Percentiles rank a stretch among this genome's conserved stretches.
These are phyloP conservation scores for Ptilorrhoa leucosticta DNA, from an alignment of 2,113 vertebrate genomes.

Conservation along the genomic window DNA sequence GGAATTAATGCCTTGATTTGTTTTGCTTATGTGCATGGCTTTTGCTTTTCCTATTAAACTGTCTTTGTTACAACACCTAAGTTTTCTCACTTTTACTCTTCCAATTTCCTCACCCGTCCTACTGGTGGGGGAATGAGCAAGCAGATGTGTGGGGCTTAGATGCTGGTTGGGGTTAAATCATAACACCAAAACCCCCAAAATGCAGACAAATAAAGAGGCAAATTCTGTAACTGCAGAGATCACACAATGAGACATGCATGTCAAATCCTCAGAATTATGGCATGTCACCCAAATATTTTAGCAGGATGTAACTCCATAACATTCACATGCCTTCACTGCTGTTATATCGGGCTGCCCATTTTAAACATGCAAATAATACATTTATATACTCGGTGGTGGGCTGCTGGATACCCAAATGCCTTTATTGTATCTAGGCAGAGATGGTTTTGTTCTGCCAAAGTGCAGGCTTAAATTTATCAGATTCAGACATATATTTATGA, in stretches of 20 bases:
- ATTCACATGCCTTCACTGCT: neutral
- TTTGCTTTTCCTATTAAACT: neutral
- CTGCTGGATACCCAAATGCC: neutral
- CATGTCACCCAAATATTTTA: neutral
- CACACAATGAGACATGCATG: neutral
- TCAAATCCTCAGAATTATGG: neutral
- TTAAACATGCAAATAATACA: neutral
- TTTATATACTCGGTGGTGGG: neutral
- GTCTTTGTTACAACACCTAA: neutral
- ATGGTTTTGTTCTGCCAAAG: neutral
- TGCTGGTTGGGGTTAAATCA: neutral
- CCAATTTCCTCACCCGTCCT: neutral
- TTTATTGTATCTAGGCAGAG: neutral
- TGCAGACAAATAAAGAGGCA: neutral
- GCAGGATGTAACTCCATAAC: neutral
- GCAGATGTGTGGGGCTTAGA: neutral
- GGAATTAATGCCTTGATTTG: neutral
- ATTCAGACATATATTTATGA: neutral
- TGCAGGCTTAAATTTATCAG: neutral
- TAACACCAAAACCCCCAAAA: neutral
- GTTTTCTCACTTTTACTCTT: neutral
- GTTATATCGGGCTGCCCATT: rapidly evolving
- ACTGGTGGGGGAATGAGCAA: neutral
- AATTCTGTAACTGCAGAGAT: neutral
- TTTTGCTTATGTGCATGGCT: neutral